A percentile compares a stretch with the other conserved stretches of the same genome.
phyloP scores from a whole-genome alignment of 2,797 vertebrate genomes.

The Chaunax sp. region DNA sequence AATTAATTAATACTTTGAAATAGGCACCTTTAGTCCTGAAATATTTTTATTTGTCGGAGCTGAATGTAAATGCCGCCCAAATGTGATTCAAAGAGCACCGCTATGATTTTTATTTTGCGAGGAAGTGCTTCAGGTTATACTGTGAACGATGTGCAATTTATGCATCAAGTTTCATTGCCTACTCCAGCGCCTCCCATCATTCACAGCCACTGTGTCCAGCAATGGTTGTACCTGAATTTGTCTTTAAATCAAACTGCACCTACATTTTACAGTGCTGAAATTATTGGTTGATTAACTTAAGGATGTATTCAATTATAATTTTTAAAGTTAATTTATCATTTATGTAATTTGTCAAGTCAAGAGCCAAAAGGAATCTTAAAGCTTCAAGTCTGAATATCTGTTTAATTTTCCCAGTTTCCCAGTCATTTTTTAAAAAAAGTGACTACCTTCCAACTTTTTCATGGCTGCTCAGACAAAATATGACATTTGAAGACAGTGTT shows the following conservation, averaged over 20 bases:
- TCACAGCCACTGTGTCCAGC: background rate
- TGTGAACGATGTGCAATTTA: background rate
- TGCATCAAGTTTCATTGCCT: background rate
- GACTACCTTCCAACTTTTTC: background rate
- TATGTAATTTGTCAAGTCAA: background rate
- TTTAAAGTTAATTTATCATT: background rate
- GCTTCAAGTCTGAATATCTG: background rate
- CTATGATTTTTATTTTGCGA: background rate
- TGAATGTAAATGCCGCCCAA: background rate
- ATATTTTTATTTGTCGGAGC: slow-evolving; percentile 1
- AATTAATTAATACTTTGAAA: background rate
- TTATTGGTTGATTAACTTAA: background rate
- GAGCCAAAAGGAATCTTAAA: background rate
- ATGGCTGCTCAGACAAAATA: background rate
- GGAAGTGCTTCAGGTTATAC: background rate
- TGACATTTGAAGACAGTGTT: background rate
- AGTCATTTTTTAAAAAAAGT: background rate
- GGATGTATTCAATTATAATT: background rate
- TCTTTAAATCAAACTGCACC: background rate
- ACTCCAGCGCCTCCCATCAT: background rate
- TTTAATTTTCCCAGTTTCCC: background rate
- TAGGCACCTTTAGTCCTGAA: background rate
- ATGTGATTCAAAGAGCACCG: background rate
- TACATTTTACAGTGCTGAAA: background rate
- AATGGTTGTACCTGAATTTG: background rate